phyloP scores from a whole-genome alignment of 2,888 invertebrate genomes.

The Amiota minor region DNA sequence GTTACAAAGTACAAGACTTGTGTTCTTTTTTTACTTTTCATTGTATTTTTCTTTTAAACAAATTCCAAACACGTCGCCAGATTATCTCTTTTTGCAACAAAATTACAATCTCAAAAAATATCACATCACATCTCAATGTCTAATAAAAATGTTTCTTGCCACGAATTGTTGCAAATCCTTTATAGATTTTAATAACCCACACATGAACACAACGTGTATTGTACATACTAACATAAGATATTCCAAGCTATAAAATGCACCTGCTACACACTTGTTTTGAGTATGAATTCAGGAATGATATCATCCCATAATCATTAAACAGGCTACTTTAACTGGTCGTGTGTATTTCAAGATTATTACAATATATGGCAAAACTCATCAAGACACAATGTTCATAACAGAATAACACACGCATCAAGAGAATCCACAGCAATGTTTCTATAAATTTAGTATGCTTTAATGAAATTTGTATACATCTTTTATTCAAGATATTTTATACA shows the following conservation, averaged over 20 bases:
- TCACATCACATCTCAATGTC: too few relatives aligned
- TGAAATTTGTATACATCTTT: too few relatives aligned
- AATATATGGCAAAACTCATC: too few relatives aligned
- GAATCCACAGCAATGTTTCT: too few relatives aligned
- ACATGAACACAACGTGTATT: slow-evolving; percentile 3
- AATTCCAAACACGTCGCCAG: background rate
- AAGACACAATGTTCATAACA: too few relatives aligned
- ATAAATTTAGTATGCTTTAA: too few relatives aligned
- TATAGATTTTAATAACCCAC: slow-evolving; percentile 24
- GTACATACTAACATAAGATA: slow-evolving; percentile 38
- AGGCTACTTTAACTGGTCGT: slow-evolving; percentile 15
- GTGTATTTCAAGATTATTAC: too few relatives aligned
- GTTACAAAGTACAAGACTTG: background rate
- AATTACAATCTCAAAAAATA: background rate
- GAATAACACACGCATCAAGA: too few relatives aligned
- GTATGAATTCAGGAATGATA: slow-evolving; percentile 19
- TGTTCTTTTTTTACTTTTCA: slow-evolving; percentile 20
- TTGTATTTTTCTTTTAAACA: slow-evolving; percentile 37
- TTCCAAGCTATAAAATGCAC: slow-evolving; percentile 54
- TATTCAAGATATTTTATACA: too few relatives aligned
- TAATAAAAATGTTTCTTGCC: slow-evolving; percentile 13
- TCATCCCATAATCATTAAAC: slow-evolving; percentile 28
- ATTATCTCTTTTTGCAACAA: background rate
- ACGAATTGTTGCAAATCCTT: background rate
- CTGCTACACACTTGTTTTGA: slow-evolving; percentile 51